Evolutionary conservation across 2,888 invertebrate genomes (phyloP).

Genomic region (Agrenia bidenticulata): DNA sequence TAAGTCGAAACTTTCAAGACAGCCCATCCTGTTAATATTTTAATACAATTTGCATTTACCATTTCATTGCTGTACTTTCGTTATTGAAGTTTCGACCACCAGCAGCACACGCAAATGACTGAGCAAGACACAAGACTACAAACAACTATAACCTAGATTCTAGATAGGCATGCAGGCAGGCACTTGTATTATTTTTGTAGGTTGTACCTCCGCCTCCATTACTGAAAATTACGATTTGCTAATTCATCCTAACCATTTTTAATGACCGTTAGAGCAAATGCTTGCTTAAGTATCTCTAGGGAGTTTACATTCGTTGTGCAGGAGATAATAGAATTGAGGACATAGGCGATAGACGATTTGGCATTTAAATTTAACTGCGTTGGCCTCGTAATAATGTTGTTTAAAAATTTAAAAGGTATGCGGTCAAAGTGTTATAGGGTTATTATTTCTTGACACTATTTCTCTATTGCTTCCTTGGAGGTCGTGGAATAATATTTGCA

Average conservation of each 20-base stretch:
- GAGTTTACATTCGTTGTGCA: not conserved
- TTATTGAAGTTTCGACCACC: not conserved
- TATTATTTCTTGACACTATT: not conserved
- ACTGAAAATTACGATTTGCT: slow-evolving; percentile 2
- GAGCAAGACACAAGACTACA: not conserved
- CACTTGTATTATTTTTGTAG: not conserved
- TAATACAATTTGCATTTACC: not conserved
- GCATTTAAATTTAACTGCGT: not conserved
- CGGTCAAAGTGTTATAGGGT: not conserved
- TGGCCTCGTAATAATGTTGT: not conserved
- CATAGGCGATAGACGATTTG: not conserved
- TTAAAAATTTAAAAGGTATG: not conserved
- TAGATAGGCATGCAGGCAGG: not conserved
- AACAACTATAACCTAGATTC: not conserved
- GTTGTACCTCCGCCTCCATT: slow-evolving; percentile 1
- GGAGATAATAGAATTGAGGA: not conserved
- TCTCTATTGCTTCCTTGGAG: not conserved
- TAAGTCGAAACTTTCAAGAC: not conserved
- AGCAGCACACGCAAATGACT: not conserved
- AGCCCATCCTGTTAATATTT: not conserved
- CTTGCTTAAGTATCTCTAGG: not conserved
- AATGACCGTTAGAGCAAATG: not conserved
- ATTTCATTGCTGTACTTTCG: too few relatives aligned
- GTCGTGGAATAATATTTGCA: slow-evolving; percentile 5
- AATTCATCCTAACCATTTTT: slow-evolving; percentile 4